These are phyloP conservation scores for Caracal caracal DNA, from an alignment of 2,113 vertebrate genomes.

Conservation along the genomic window DNA sequence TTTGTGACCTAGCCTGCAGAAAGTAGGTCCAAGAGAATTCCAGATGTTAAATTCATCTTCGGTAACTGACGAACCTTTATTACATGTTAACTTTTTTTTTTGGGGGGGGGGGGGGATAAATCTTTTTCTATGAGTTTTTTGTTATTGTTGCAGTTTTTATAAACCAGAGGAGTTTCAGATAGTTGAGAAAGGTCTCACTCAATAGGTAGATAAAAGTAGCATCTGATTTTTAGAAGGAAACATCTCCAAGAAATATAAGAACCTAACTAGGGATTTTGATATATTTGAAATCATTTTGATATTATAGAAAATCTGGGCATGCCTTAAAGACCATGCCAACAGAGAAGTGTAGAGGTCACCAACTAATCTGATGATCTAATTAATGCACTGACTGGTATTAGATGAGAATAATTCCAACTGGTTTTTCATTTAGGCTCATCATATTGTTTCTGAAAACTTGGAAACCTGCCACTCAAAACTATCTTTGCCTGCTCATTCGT, in stretches of 20 bases:
- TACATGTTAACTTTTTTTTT: neutral
- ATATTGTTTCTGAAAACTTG: neutral
- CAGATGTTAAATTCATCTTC: conserved; percentile 2
- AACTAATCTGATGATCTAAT: neutral
- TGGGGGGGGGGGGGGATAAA: neutral
- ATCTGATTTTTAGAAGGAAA: conserved; percentile 21
- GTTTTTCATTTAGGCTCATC: neutral
- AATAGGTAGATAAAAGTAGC: neutral
- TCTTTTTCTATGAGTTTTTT: neutral
- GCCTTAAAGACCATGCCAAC: neutral
- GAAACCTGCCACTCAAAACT: neutral
- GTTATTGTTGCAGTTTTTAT: neutral
- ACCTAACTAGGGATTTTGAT: neutral
- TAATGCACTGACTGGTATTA: neutral
- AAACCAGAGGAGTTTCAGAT: neutral
- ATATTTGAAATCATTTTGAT: conserved; percentile 18
- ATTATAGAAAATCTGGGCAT: neutral
- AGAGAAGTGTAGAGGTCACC: neutral
- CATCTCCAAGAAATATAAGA: neutral
- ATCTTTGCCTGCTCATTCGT: neutral
- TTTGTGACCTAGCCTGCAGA: neutral
- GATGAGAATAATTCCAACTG: neutral
- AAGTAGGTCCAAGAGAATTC: neutral
- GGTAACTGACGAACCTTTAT: neutral
- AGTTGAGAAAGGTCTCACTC: neutral